phyloP scores from a whole-genome alignment of 2,797 vertebrate genomes.

The Glossophaga mutica region DNA sequence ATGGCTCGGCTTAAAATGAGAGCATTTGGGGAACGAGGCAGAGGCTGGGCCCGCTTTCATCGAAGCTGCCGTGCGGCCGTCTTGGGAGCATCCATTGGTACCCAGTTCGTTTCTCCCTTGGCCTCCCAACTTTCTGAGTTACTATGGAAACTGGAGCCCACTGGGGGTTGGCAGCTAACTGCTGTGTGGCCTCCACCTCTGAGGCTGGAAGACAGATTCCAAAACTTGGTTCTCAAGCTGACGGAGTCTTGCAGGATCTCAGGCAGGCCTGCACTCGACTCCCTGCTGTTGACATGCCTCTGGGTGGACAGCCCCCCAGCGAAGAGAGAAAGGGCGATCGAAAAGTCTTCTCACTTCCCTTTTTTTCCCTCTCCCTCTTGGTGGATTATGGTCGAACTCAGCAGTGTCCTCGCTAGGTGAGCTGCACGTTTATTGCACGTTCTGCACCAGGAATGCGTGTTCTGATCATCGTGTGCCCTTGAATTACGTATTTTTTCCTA shows the following conservation, averaged over 20 bases:
- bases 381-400: constrained; percentile 83
- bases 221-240: background rate
- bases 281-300: background rate
- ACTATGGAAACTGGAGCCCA: background rate
- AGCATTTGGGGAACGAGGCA: background rate
- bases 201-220: background rate
- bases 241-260: background rate
- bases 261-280: background rate
- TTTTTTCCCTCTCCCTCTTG: constrained; percentile 80
- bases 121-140: background rate
- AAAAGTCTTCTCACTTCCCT: constrained; percentile 81
- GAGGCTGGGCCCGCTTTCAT: background rate
- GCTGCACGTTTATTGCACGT: constrained; percentile 87
- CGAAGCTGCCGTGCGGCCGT: background rate
- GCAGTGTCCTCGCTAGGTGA: constrained; percentile 84
- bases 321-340: constrained; percentile 43
- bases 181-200: background rate
- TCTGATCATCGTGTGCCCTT: constrained; percentile 82
- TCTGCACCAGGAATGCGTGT: constrained; percentile 86
- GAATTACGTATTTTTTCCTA: constrained; percentile 64
- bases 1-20: background rate
- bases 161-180: background rate
- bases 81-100: background rate
- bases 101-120: background rate
- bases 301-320: constrained; percentile 51